Conservation (phyloP, 2,797 vertebrate species). For the Girardinus metallicus region DNA sequence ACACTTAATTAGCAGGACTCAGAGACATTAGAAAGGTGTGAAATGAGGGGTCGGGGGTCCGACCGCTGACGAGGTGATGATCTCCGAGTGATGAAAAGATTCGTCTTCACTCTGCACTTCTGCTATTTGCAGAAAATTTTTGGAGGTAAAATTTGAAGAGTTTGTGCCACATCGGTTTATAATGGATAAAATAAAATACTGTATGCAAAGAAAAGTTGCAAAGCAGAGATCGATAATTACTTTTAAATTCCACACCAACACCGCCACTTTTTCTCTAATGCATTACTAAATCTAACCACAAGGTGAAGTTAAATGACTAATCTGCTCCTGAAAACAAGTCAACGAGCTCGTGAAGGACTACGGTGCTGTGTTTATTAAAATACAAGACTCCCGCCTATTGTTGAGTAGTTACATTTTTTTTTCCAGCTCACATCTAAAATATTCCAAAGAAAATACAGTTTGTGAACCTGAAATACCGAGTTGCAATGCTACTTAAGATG, state of each 20-base stretch:
- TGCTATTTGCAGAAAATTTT: background rate
- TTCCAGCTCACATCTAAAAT: too few relatives aligned
- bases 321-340: background rate
- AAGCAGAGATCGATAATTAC: background rate
- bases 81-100: conserved; percentile 28
- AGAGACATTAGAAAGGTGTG: conserved; percentile 25
- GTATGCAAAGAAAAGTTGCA: background rate
- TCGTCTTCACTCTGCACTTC: background rate
- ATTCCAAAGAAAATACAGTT: too few relatives aligned
- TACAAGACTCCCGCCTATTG: background rate
- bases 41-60: conserved; percentile 22
- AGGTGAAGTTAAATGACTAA: background rate
- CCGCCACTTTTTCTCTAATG: background rate
- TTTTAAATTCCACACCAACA: background rate
- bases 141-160: background rate
- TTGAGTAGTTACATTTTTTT: too few relatives aligned
- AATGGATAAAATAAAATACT: too few relatives aligned
- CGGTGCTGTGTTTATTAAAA: background rate
- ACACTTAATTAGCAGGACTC: conserved; percentile 31
- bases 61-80: conserved; percentile 34
- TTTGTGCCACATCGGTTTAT: background rate
- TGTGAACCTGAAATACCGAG: too few relatives aligned
- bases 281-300: background rate
- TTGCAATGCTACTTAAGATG: too few relatives aligned
- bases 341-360: background rate